Evolutionary conservation across 2,888 invertebrate genomes (phyloP).

Genomic region (Drosophila aldrichi): DNA sequence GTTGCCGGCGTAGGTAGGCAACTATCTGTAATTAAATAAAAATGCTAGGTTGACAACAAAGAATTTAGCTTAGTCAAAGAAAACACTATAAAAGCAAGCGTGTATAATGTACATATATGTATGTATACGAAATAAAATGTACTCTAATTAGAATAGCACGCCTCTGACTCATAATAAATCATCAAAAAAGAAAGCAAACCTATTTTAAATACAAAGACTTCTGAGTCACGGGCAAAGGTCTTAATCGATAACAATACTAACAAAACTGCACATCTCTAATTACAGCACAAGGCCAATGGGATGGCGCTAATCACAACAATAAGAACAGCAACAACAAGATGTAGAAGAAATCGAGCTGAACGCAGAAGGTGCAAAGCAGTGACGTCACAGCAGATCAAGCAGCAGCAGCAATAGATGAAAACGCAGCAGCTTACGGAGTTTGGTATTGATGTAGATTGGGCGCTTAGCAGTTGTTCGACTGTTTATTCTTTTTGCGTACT

Average conservation of each 20-base stretch:
- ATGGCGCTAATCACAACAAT: conserved; percentile 17
- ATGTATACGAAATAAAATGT: background rate
- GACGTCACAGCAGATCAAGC: conserved; percentile 24
- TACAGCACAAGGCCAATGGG: conserved; percentile 32
- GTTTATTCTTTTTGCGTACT: conserved; percentile 28
- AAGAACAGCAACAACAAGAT: background rate
- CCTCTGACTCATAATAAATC: conserved; percentile 18
- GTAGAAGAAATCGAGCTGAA: conserved; percentile 1
- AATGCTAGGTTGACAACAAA: conserved; percentile 2
- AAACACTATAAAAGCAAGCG: background rate
- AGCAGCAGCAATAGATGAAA: conserved; percentile 13
- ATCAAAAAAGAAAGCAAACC: background rate
- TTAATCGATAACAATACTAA: conserved; percentile 23
- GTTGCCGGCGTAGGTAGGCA: background rate
- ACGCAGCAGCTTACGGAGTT: conserved; percentile 26
- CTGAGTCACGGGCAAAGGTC: conserved; percentile 23
- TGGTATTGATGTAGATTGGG: conserved; percentile 30
- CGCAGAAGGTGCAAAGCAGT: conserved; percentile 18
- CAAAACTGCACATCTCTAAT: conserved; percentile 31
- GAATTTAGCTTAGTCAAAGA: background rate
- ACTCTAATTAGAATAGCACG: conserved; percentile 1
- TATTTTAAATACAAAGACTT: background rate
- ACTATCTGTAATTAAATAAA: background rate
- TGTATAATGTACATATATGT: background rate
- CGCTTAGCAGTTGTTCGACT: conserved; percentile 27